Conservation (phyloP, 1,140 invertebrate species). For the Drosophila albomicans region DNA sequence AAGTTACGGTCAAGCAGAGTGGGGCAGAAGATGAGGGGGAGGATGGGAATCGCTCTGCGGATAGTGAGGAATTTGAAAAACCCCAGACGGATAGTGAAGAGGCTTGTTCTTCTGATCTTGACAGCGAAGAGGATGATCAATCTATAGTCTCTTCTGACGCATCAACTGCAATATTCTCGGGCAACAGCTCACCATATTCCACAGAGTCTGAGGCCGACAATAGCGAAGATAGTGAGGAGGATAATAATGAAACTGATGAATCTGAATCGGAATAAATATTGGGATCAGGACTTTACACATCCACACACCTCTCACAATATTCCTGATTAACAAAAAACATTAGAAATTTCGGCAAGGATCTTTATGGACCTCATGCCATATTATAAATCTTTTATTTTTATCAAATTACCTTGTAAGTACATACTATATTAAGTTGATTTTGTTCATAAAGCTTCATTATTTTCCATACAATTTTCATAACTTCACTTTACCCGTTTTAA, state of each 20-base stretch:
- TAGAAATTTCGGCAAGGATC: no score
- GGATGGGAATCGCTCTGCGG: neutral
- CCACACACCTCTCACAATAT: slow-evolving; percentile 1
- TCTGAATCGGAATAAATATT: slow-evolving; percentile 27
- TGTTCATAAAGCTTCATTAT: slow-evolving; percentile 6
- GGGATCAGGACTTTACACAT: no score
- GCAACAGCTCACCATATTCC: neutral
- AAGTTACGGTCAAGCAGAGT: neutral
- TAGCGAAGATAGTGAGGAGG: slow-evolving; percentile 22
- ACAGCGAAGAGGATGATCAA: slow-evolving; percentile 10
- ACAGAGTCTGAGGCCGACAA: slow-evolving; percentile 27
- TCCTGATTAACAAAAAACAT: neutral
- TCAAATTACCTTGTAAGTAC: neutral
- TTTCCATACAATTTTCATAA: no score
- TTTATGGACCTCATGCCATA: no score
- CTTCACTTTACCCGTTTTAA: neutral
- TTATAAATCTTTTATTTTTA: no score
- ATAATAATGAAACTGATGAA: neutral
- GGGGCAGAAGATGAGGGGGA: neutral
- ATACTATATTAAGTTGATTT: neutral
- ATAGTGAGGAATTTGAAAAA: neutral
- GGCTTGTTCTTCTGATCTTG: neutral
- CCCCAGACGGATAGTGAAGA: neutral
- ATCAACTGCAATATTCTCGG: slow-evolving; percentile 19
- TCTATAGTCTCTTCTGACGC: neutral